phyloP scores from a whole-genome alignment of 2,113 vertebrate genomes.

The Dolichotis patagonum region DNA sequence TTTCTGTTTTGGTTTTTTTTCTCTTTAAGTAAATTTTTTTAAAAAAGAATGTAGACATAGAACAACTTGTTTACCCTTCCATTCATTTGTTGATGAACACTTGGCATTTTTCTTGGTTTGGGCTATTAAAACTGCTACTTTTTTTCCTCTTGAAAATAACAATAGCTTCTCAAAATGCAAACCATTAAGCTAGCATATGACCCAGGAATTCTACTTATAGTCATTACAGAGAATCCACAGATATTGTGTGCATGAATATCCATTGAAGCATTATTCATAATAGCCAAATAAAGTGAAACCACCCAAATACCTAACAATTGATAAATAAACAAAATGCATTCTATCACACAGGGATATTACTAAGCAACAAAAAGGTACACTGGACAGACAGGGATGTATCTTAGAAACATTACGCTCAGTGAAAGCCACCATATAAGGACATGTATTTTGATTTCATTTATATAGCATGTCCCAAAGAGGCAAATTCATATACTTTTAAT shows the following conservation, averaged over 20 bases:
- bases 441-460: background rate
- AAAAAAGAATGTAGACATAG: background rate
- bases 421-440: background rate
- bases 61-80: background rate
- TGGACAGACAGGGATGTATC: background rate
- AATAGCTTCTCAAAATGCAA: background rate
- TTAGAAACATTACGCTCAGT: background rate
- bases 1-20: too few species aligned
- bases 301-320: background rate
- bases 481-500: slow-evolving; percentile 7
- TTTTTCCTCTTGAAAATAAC: background rate
- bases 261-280: background rate
- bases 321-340: background rate
- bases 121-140: background rate
- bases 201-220: background rate
- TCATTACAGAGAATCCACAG: background rate
- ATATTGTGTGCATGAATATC: background rate
- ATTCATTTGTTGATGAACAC: background rate
- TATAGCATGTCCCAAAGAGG: background rate
- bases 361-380: background rate
- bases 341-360: background rate
- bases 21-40: too few species aligned
- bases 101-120: background rate
- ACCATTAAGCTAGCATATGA: background rate
- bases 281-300: background rate